phyloP scores from a whole-genome alignment of 2,888 invertebrate species.

The Leucania comma region DNA sequence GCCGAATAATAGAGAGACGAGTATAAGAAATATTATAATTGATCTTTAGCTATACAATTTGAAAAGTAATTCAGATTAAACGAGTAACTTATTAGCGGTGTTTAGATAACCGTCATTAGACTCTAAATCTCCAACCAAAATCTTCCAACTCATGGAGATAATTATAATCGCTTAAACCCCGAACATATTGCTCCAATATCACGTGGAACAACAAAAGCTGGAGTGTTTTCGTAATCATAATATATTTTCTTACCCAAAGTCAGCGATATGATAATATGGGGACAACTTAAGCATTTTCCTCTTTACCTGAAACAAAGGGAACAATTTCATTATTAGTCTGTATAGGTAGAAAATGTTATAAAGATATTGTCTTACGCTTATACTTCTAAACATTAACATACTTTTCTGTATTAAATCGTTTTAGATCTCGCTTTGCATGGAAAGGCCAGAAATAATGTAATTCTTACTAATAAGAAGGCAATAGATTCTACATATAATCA shows the following conservation, averaged over 20 bases:
- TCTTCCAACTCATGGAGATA: neutral
- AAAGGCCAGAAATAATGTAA: neutral
- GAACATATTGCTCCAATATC: conserved; percentile 9
- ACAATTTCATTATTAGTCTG: conserved; percentile 49
- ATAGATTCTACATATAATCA: neutral
- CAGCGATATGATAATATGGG: conserved; percentile 63
- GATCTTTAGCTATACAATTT: neutral
- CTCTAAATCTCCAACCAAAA: neutral
- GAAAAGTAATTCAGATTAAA: neutral
- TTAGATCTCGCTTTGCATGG: conserved; percentile 5
- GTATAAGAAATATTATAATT: neutral
- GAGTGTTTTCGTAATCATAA: conserved; percentile 55
- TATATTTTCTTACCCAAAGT: conserved; percentile 64
- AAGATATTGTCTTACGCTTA: conserved; percentile 37
- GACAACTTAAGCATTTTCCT: conserved; percentile 52
- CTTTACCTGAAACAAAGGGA: conserved; percentile 65
- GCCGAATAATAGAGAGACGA: neutral
- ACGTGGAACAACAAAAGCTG: conserved; percentile 37
- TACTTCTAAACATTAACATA: conserved; percentile 30
- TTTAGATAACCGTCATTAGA: neutral
- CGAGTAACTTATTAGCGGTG: neutral
- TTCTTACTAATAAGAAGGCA: neutral
- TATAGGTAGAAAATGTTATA: conserved; percentile 43
- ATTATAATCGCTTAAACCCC: conserved; percentile 27
- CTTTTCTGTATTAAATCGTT: conserved; percentile 26